Evolutionary conservation across 2,888 invertebrate species (phyloP), one percentile per base, ranked within the genome.

Genomic region (Clunio marinus): DNA sequence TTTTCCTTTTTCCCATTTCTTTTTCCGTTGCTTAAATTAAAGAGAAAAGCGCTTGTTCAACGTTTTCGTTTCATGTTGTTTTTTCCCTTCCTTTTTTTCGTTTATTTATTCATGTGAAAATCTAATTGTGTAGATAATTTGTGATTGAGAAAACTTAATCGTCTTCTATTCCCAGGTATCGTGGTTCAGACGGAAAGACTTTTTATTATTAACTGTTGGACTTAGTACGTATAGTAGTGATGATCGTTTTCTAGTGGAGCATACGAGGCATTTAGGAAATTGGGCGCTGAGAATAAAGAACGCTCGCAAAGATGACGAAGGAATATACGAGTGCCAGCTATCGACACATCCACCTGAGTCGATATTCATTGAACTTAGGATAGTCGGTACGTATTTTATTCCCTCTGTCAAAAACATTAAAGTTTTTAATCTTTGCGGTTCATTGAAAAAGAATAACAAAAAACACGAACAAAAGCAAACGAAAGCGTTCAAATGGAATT

Each of bases 291-390:
- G 78, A 70, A 79, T 79, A 68, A 79, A 79, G 71, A 77, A 78
- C 60, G 78, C 78, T n/a, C 73, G 75, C 25, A 78, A 79, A 65
- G 78, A 78, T 37, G 79, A 79, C 71, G 75, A 76, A 62, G 79
- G 68, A 27, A 76, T 83, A 69, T 86, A 86, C 75, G 83, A 86
- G 76, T 86, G 86, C 76, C 85, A 86, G 80, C 82, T 86, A 72
- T 85, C 85, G 71, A 84, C 84, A 68, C 84, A 86, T 77, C 86
- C 86, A 59, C 84, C 86, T 22, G 83, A 83, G 72, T 84, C 85
- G 75, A 83, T 86, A 74, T 81, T 84, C 73, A 81, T 85, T 72
- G 84, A 85, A 74, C 78, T 86, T 72, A 84, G 83, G 75, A 83
- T 86, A 72, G 82, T 85, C 73, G 85, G 86, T 86, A 80, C 81